Evolutionary conservation across 2,888 invertebrate species (phyloP).

Genomic region (Catonia carolina): DNA sequence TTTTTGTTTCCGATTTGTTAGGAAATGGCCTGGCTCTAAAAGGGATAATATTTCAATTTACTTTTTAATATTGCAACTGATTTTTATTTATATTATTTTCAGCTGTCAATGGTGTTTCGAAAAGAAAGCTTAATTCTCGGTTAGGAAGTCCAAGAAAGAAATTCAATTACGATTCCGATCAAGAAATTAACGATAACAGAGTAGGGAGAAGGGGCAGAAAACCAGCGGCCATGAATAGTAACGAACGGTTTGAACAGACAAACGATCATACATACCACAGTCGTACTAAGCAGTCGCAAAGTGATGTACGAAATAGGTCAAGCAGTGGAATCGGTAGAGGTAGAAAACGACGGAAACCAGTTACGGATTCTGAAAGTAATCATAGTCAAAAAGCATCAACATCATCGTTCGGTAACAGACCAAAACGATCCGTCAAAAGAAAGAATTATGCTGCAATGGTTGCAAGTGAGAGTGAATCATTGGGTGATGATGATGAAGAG

Average conservation of each 20-base stretch:
- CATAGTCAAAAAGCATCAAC: background rate
- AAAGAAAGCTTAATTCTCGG: too few species aligned
- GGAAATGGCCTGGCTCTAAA: too few species aligned
- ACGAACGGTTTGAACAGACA: conserved; percentile 19
- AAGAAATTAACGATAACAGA: background rate
- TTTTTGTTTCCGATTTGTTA: too few species aligned
- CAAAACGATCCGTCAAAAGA: conserved; percentile 23
- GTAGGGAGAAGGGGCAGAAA: background rate
- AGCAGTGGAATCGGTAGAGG: background rate
- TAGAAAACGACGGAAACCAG: conserved; percentile 5
- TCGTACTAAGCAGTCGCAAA: background rate
- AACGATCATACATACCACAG: conserved; percentile 18
- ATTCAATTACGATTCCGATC: background rate
- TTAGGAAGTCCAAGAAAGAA: too few species aligned
- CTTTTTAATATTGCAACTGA: too few species aligned
- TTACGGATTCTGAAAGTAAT: background rate
- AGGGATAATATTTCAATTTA: too few species aligned
- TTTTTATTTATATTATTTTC: too few species aligned
- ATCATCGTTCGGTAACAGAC: conserved; percentile 8
- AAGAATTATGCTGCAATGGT: conserved; percentile 25
- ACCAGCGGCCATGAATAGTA: background rate
- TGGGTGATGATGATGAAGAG: conserved; percentile 7
- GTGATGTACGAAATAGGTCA: conserved; percentile 1
- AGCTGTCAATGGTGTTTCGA: too few species aligned
- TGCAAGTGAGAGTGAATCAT: conserved; percentile 12